Evolutionary conservation across 2,797 vertebrate species (phyloP).

Genomic region (Psittacula derbiana): DNA sequence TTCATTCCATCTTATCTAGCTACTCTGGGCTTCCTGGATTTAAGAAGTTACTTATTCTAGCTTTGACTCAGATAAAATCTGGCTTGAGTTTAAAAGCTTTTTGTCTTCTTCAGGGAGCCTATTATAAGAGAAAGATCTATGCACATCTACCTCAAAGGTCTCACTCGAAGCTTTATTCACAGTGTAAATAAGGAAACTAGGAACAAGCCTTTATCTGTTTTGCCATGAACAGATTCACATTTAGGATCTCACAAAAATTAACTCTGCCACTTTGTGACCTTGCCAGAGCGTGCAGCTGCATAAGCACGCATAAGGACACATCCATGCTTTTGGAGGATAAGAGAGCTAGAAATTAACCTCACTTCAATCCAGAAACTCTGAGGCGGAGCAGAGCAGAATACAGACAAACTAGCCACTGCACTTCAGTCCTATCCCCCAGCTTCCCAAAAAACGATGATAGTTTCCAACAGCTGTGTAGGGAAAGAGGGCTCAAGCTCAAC

Average conservation of each 20-base stretch:
- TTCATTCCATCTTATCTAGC: neutral
- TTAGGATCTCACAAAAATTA: neutral
- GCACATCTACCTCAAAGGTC: neutral
- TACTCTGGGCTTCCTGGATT: neutral
- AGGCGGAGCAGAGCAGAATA: neutral
- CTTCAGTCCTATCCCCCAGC: neutral
- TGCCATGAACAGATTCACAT: neutral
- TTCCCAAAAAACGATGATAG: neutral
- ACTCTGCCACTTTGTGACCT: neutral
- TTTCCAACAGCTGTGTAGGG: neutral
- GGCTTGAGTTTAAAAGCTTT: neutral
- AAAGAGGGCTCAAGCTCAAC: neutral
- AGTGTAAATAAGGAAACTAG: neutral
- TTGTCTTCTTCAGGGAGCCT: neutral
- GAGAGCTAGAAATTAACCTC: neutral
- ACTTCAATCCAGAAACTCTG: neutral
- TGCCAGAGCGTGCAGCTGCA: neutral
- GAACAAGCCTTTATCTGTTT: neutral
- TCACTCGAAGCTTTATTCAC: neutral
- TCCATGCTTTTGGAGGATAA: neutral
- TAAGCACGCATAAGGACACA: neutral
- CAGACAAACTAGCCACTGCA: neutral
- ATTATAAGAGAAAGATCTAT: slow-evolving; percentile 5
- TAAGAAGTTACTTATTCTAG: neutral
- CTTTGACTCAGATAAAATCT: slow-evolving; percentile 18